phyloP scores from a whole-genome alignment of 64 coral and sea anemone species.

The Actinia tenebrosa region DNA sequence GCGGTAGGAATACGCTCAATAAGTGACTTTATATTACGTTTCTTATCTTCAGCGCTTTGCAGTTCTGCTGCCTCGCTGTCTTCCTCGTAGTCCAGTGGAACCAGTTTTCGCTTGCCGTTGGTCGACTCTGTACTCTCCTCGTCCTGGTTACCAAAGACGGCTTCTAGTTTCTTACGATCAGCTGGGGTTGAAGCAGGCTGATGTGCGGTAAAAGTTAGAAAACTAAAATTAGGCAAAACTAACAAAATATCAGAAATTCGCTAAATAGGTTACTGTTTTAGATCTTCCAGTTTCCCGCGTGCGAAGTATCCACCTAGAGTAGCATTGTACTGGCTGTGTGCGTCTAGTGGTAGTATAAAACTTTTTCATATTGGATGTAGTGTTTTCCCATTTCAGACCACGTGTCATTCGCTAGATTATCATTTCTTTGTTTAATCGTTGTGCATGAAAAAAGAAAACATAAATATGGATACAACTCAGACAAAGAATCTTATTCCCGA shows the following conservation, averaged over 20 bases:
- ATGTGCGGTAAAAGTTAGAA: not conserved
- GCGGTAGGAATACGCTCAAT: constrained; percentile 99
- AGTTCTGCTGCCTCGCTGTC: constrained; percentile 53
- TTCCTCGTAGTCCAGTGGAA: constrained; percentile 91
- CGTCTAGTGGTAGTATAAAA: too few relatives aligned
- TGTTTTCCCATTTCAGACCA: too few relatives aligned
- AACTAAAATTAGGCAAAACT: not conserved
- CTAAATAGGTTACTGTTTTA: too few relatives aligned
- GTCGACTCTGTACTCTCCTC: constrained; percentile 49
- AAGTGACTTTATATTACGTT: constrained; percentile 94
- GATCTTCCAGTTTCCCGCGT: too few relatives aligned
- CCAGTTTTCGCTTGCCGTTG: constrained; percentile 63
- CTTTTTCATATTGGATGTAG: too few relatives aligned
- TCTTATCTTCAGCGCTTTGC: constrained; percentile 93
- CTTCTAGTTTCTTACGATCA: constrained; percentile 82
- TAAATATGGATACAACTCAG: too few relatives aligned
- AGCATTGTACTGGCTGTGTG: too few relatives aligned
- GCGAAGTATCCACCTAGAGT: too few relatives aligned
- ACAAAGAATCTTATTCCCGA: too few relatives aligned
- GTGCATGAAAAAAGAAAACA: too few relatives aligned
- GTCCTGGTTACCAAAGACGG: constrained; percentile 78
- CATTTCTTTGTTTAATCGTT: too few relatives aligned
- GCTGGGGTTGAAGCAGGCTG: constrained; percentile 70
- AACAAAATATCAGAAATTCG: not conserved
- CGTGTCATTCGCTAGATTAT: too few relatives aligned